phyloP scores from a whole-genome alignment of 2,113 vertebrate genomes.

The Rafetus swinhoei region DNA sequence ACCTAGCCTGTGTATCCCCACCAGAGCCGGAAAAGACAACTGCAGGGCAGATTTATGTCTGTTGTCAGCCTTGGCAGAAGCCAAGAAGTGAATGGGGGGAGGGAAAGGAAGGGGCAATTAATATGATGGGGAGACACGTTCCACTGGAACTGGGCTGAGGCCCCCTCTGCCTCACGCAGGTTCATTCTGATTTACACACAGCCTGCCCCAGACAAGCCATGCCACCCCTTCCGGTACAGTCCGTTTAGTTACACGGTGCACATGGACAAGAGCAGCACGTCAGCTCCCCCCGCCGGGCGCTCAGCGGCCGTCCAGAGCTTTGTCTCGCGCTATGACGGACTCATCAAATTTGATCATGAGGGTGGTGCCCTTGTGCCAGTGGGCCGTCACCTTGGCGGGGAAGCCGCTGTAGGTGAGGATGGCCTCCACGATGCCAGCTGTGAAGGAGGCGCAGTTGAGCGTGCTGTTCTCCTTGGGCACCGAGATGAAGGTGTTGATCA shows the following conservation, averaged over 20 bases:
- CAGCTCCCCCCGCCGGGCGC: neutral
- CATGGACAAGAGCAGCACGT: neutral
- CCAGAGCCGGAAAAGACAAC: too few species aligned
- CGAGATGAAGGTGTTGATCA: conserved; percentile 93
- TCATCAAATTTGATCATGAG: conserved; percentile 98
- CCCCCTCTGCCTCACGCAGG: neutral
- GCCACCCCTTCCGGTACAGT: neutral
- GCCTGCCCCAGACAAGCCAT: neutral
- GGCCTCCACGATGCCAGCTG: conserved; percentile 90
- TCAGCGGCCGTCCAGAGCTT: conserved; percentile 90
- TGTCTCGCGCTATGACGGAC: conserved; percentile 89
- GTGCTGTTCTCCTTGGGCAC: conserved; percentile 96
- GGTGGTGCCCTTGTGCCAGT: conserved; percentile 97
- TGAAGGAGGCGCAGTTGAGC: conserved; percentile 94
- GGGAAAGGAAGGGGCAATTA: neutral
- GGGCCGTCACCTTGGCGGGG: conserved; percentile 92
- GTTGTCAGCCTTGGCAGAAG: neutral
- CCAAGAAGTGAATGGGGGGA: neutral
- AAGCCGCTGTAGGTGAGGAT: conserved; percentile 91
- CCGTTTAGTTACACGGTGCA: neutral
- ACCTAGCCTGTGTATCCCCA: neutral
- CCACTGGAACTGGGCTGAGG: neutral
- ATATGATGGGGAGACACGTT: neutral
- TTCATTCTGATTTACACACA: neutral
- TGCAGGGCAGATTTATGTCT: neutral